A percentile compares a stretch with the other conserved stretches of the same genome.
Evolutionary conservation across 2,888 invertebrate species (phyloP).

Genomic region (Tetragonula carbonaria): DNA sequence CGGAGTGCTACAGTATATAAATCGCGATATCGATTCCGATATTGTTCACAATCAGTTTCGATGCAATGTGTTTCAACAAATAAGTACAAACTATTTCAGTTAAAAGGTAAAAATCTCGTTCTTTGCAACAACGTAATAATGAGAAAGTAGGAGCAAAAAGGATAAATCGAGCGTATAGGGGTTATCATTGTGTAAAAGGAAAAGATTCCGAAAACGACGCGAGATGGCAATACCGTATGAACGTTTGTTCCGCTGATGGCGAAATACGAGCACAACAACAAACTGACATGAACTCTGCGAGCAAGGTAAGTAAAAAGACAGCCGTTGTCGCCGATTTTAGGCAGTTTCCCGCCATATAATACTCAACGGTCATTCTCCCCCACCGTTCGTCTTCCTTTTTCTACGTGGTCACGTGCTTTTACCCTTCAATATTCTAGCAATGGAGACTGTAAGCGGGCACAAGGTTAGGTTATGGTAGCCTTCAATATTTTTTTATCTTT

Average conservation of each 20-base stretch:
- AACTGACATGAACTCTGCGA: conserved; percentile 80
- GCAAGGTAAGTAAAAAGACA: conserved; percentile 77
- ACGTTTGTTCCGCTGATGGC: conserved; percentile 71
- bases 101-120: too few species aligned
- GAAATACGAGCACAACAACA: conserved; percentile 78
- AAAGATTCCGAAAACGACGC: conserved; percentile 57
- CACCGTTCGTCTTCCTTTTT: conserved; percentile 60
- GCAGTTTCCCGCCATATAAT: conserved; percentile 67
- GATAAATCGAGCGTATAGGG: not conserved
- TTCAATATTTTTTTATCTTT: not conserved
- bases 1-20: too few species aligned
- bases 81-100: too few species aligned
- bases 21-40: too few species aligned
- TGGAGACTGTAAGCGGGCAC: conserved; percentile 78
- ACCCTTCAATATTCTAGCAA: conserved; percentile 63
- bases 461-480: conserved; percentile 78
- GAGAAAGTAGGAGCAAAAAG: not conserved
- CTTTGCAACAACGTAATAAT: not conserved
- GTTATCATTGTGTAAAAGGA: conserved; percentile 54
- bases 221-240: conserved; percentile 67
- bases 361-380: conserved; percentile 54
- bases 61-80: too few species aligned
- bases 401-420: conserved; percentile 64
- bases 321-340: conserved; percentile 55
- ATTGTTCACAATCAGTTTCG: too few species aligned